phyloP scores from a whole-genome alignment of 1,140 invertebrate species.

The Cepaea nemoralis region DNA sequence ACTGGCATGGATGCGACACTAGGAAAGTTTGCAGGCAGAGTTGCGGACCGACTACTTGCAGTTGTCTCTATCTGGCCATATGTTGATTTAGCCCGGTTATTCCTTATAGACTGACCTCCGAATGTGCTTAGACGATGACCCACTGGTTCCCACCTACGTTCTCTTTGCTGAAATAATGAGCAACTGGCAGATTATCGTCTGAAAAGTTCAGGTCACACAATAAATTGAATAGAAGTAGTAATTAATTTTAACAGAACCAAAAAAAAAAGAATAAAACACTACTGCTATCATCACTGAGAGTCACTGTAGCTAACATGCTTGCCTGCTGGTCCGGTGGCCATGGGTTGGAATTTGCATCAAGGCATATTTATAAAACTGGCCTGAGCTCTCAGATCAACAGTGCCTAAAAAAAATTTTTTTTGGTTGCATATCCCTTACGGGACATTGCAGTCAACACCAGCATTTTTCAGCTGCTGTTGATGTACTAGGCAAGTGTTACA shows the following conservation, averaged over 20 bases:
- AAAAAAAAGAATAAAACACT: not conserved
- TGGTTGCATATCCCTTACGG: too few species aligned
- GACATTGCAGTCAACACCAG: too few species aligned
- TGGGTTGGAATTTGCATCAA: too few species aligned
- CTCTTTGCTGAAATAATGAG: slow-evolving; percentile 14
- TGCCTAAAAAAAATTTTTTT: too few species aligned
- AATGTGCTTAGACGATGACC: slow-evolving; percentile 33
- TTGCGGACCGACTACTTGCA: slow-evolving; percentile 1
- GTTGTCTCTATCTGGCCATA: slow-evolving; percentile 31
- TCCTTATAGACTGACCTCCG: not conserved
- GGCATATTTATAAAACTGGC: too few species aligned
- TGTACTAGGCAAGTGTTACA: too few species aligned
- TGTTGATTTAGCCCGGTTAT: slow-evolving; percentile 23
- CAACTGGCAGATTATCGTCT: not conserved
- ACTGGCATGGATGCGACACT: not conserved
- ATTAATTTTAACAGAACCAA: not conserved
- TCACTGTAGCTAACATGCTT: too few species aligned
- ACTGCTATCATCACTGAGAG: too few species aligned
- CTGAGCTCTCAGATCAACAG: too few species aligned
- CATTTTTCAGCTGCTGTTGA: too few species aligned
- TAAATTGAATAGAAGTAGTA: too few species aligned
- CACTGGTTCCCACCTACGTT: slow-evolving; percentile 17
- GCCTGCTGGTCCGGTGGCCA: too few species aligned
- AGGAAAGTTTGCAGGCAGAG: slow-evolving; percentile 36
- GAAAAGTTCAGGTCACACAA: not conserved